Conservation (phyloP, 2,888 invertebrate genomes). For the Dione vanillae region DNA sequence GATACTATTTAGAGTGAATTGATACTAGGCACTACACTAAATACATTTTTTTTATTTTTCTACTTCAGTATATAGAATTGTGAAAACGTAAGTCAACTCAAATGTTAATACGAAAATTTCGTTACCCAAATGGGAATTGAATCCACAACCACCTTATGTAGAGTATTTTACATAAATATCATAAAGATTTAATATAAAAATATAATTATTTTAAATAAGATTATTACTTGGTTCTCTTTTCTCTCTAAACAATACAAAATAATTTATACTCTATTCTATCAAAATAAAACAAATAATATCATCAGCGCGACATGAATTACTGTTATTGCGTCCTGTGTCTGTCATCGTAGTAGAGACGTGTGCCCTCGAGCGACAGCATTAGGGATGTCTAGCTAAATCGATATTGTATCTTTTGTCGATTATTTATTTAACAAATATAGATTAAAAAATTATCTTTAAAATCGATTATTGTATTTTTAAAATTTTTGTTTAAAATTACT, state of each 20-base stretch:
- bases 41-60: no score
- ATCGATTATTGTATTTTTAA: no score
- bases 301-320: conserved; percentile 20
- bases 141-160: no score
- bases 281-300: conserved; percentile 19
- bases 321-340: conserved; percentile 22
- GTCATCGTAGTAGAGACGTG: conserved; percentile 18
- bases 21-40: no score
- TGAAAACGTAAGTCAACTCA: no score
- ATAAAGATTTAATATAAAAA: neutral
- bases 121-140: no score
- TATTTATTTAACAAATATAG: neutral
- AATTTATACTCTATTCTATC: neutral
- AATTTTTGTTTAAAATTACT: no score
- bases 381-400: conserved; percentile 14
- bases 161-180: neutral
- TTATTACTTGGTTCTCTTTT: no score
- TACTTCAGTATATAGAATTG: no score
- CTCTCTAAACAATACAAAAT: neutral
- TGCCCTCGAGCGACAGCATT: conserved; percentile 11
- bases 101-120: no score
- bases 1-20: neutral
- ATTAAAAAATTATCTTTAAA: no score
- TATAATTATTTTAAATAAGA: no score
- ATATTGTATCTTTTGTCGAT: neutral